Percentiles rank a stretch among this genome's conserved stretches.
Evolutionary conservation across 2,797 vertebrate genomes (phyloP).

Genomic region (Bradypus variegatus): DNA sequence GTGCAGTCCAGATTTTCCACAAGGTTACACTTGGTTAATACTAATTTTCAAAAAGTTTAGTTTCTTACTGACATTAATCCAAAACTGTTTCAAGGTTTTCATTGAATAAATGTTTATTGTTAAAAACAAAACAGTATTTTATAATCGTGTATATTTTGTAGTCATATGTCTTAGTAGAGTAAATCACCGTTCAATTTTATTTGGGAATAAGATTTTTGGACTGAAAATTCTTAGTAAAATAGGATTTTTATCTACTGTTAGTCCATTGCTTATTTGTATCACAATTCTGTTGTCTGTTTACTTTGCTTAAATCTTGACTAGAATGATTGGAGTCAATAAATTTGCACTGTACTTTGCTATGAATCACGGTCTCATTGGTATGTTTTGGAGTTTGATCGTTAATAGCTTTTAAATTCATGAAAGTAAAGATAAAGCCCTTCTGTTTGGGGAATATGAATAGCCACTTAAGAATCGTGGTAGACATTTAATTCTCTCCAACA

Average conservation of each 20-base stretch:
- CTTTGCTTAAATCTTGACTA: conserved; percentile 76
- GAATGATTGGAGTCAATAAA: conserved; percentile 77
- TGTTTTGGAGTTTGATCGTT: conserved; percentile 37
- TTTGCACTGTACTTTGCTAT: conserved; percentile 75
- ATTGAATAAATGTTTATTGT: conserved; percentile 46
- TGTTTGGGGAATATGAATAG: background rate
- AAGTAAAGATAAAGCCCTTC: background rate
- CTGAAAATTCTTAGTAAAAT: conserved; percentile 65
- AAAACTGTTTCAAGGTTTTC: conserved; percentile 63
- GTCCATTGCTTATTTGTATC: conserved; percentile 74
- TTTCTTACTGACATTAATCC: conserved; percentile 52
- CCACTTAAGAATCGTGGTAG: background rate
- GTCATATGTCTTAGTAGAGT: conserved; percentile 55
- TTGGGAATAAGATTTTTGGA: conserved; percentile 68
- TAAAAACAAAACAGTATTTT: conserved; percentile 59
- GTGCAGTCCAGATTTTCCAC: background rate
- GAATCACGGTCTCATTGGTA: conserved; percentile 54
- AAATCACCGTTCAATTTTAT: conserved; percentile 58
- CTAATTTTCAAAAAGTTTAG: conserved; percentile 48
- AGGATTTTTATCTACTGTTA: conserved; percentile 70
- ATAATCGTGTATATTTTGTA: conserved; percentile 65
- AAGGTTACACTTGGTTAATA: conserved; percentile 19
- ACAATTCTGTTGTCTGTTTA: conserved; percentile 73
- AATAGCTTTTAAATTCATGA: background rate
- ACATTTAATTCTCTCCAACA: background rate